Evolutionary conservation across 2,888 invertebrate species (phyloP).

Genomic region (Microdon myrmicae): DNA sequence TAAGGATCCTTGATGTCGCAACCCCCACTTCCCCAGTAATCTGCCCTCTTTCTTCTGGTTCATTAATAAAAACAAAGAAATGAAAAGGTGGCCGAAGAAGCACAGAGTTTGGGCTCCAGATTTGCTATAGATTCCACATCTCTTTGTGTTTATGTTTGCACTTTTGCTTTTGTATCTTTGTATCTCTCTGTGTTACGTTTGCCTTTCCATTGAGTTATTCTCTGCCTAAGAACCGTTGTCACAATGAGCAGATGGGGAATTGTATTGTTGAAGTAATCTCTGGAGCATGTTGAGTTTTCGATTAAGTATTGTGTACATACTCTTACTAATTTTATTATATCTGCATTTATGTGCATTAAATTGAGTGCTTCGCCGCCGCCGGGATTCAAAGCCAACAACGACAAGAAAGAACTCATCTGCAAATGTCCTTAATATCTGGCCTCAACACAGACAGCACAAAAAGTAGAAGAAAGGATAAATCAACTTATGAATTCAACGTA

Average conservation of each 20-base stretch:
- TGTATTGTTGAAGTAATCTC: constrained; percentile 48
- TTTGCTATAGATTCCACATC: constrained; percentile 24
- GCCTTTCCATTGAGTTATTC: constrained; percentile 6
- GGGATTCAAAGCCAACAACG: too few species aligned
- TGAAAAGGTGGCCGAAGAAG: neutral
- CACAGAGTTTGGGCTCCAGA: constrained; percentile 14
- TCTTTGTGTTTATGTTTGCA: constrained; percentile 29
- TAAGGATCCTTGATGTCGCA: neutral
- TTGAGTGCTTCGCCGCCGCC: too few species aligned
- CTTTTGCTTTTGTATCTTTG: constrained; percentile 31
- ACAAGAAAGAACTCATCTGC: too few species aligned
- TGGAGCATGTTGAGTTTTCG: constrained; percentile 22
- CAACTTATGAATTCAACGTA: constrained; percentile 50
- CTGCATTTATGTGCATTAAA: constrained; percentile 17
- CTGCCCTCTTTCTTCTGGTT: constrained; percentile 3
- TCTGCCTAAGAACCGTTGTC: constrained; percentile 3
- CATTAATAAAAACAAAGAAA: constrained; percentile 32
- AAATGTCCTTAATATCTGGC: too few species aligned
- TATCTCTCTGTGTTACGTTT: neutral
- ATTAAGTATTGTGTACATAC: constrained; percentile 49
- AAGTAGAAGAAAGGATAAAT: constrained; percentile 51
- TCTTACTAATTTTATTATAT: constrained; percentile 50
- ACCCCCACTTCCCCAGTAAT: too few species aligned
- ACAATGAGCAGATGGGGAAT: constrained; percentile 6
- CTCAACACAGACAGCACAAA: too few species aligned